Conservation (phyloP, 2,888 invertebrate species). For the Brachylomia viminalis region DNA sequence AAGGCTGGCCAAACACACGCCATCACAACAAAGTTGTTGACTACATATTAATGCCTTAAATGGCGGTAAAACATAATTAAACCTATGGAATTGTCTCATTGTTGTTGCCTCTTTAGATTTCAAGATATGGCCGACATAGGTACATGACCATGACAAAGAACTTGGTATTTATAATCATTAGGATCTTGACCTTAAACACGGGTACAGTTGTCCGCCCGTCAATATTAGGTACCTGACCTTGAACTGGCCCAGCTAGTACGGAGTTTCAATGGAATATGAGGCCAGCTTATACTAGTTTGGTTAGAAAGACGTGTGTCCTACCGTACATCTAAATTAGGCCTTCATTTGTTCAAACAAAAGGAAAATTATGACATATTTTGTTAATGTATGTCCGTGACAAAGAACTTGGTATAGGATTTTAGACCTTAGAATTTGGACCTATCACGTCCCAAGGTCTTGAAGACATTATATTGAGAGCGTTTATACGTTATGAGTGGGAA, state of each 20-base stretch:
- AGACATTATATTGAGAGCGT: neutral
- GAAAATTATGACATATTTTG: conserved; percentile 1
- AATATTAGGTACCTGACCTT: neutral
- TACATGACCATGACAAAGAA: conserved; percentile 29
- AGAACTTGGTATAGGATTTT: conserved; percentile 1
- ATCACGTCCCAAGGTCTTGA: neutral
- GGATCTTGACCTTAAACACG: conserved; percentile 22
- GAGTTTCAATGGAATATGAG: too few species aligned
- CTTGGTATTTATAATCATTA: conserved; percentile 5
- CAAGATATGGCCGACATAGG: conserved; percentile 14
- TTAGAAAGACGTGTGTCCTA: neutral
- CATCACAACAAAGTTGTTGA: neutral
- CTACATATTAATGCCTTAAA: neutral
- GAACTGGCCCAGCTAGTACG: neutral
- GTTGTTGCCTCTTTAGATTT: conserved; percentile 18
- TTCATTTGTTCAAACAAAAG: conserved; percentile 15
- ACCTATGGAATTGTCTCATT: conserved; percentile 25
- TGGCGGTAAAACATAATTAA: conserved; percentile 22
- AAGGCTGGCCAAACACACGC: neutral
- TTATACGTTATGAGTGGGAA: too few species aligned
- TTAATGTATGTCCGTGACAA: conserved; percentile 15
- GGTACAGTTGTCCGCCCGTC: neutral
- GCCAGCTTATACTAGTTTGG: neutral
- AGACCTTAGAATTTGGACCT: neutral
- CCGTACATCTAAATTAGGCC: conserved; percentile 17